Percentiles rank a stretch among this genome's conserved stretches.
Evolutionary conservation across 2,888 invertebrate genomes (phyloP).

Genomic region (Frankliniella fusca): DNA sequence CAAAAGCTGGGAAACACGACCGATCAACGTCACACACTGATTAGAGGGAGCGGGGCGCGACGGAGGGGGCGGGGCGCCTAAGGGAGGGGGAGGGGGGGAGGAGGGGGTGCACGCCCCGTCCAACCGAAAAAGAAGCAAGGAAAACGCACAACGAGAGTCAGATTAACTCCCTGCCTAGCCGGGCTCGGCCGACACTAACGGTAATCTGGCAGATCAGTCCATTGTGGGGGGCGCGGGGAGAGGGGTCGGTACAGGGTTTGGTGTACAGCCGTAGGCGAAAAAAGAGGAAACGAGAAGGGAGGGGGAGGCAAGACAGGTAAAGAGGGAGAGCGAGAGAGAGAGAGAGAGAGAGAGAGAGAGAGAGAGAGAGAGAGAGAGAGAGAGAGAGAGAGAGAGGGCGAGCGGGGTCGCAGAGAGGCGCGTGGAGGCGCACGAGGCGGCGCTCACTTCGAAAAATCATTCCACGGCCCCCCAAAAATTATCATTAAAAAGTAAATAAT

Average conservation of each 20-base stretch:
- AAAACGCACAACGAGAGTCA: not conserved
- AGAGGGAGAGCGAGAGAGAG: too few species aligned
- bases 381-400: too few species aligned
- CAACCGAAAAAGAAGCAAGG: not conserved
- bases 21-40: constrained; percentile 6
- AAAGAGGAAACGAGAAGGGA: too few species aligned
- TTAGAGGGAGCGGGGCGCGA: not conserved
- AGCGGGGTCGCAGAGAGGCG: too few species aligned
- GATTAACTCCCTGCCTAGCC: not conserved
- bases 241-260: not conserved
- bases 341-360: too few species aligned
- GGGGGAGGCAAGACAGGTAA: too few species aligned
- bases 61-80: not conserved
- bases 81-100: not conserved
- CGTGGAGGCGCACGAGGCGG: too few species aligned
- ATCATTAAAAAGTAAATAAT: too few species aligned
- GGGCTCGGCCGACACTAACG: constrained; percentile 1
- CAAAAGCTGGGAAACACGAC: not conserved
- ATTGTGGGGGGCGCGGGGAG: not conserved
- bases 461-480: too few species aligned
- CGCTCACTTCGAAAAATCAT: too few species aligned
- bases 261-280: too few species aligned
- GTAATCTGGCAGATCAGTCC: constrained; percentile 10
- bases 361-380: too few species aligned
- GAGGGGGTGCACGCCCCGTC: not conserved